Evolutionary conservation across 2,113 vertebrate species (phyloP), one percentile per base, ranked within the genome.

Genomic region (Sylvietta virens): DNA sequence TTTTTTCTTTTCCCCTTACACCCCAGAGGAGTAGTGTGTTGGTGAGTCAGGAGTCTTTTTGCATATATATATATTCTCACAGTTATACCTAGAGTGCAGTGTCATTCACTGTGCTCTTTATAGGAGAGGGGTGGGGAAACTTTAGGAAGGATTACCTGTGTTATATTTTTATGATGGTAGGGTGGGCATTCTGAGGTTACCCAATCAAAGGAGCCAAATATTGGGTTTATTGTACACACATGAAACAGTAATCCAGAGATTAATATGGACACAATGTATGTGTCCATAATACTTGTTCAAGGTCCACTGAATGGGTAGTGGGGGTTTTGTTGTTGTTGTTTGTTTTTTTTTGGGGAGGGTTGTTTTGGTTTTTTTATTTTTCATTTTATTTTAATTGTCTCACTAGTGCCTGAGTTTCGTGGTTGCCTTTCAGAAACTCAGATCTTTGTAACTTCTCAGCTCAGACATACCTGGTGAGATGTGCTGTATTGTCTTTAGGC

Each of bases 41-140:
- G 19, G 33, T 77, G 58, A 61, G 15, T 65, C 22, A 26, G 44
- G 61, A 54, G 7, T 42, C 17, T 61, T 93, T 70, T 44, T 40
- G 11, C 44, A 20, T 19, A 8, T 31, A 11, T 50, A 4, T 58
- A 3, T 24, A 8, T 70, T 39, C 24, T 3, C 6, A 33, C 4
- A 4, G 20, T 31, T 45, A 8, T 60, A 48, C 6, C 13, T 81
- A 5, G 9, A 10, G 1, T 2, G 0, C 31, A 39, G 20, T 61
- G n/a, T 60, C 9, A 24, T 54, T 65, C 54, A 21, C 28, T 35
- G 15, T 44, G 28, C 10, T 58, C 33, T 81, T 78, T 58, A 13
- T 20, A n/a, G 50, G 24, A 74, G 16, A 45, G 8, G 6, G 1
- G 2, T 51, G 16, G 5, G 9, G 11, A 60, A 76, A 8, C 10